Evolutionary conservation across 2,797 vertebrate genomes (phyloP), one percentile per base, ranked within the genome.

Genomic region (Falco rusticolus): DNA sequence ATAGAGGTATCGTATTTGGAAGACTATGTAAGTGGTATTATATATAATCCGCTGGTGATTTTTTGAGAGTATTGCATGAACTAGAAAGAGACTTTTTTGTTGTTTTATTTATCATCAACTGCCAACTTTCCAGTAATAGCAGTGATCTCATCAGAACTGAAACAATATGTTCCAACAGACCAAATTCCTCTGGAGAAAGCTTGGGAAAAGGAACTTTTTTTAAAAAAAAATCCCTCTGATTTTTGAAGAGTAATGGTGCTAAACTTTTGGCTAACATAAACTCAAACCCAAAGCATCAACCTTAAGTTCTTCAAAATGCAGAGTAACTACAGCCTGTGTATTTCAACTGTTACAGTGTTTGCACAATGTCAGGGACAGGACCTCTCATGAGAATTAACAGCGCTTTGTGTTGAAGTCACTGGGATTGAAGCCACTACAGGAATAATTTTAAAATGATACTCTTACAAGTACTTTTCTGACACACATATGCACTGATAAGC

Each of bases 281-380:
- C 8, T 61, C 6, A 70, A 48, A 45, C 1, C 0, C 2, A 16
- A 85, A 90, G 9, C 1, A 2, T 20, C 7, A 53, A 41, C 5
- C 1, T 48, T 16, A 28, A 54, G 1, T n/a, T 54, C 5, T 31
- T 74, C 7, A 70, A 74, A 77, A 63, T 2, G 1, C 11, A 63
- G 33, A 6, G 63, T 66, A 39, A 10, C 8, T 63, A 39, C 3
- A 24, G 6, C 4, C 22, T 0, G 0, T 21, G 0, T 15, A 41
- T 77, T 68, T 81, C 26, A 68, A 7, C 16, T 43, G 1, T 26
- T 9, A 51, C 0, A 37, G 50, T 13, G 4, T 7, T 6, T 20
- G 1, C 3, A 63, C 21, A 45, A 6, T 1, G 1, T 4, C 25
- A 87, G 6, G 1, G 4, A 56, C 9, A 0, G 19, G 9, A 64